phyloP scores from a whole-genome alignment of 2,797 vertebrate species.

The Ciconia nigra region DNA sequence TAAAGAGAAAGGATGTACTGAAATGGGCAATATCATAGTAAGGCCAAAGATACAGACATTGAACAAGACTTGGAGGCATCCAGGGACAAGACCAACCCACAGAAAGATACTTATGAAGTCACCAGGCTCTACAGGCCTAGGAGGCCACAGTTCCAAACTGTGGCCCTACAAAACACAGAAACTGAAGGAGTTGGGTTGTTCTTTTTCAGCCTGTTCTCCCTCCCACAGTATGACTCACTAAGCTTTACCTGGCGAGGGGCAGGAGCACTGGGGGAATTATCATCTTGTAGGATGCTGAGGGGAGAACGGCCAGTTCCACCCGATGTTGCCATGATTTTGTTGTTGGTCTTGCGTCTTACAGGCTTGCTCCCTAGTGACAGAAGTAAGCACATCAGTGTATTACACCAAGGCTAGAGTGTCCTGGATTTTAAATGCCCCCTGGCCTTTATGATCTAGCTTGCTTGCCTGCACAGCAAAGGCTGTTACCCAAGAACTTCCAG shows the following conservation, averaged over 20 bases:
- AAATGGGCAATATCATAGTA: rapidly evolving
- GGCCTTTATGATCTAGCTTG: not conserved
- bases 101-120: not conserved
- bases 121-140: not conserved
- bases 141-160: not conserved
- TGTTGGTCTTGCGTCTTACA: conserved; percentile 44
- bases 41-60: not conserved
- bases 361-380: conserved; percentile 57
- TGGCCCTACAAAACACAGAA: not conserved
- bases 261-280: conserved; percentile 81
- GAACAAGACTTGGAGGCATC: not conserved
- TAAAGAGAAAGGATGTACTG: not conserved
- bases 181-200: not conserved
- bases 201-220: not conserved
- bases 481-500: not conserved
- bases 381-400: not conserved
- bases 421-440: not conserved
- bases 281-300: conserved; percentile 84
- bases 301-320: conserved; percentile 83
- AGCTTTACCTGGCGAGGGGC: conserved; percentile 71
- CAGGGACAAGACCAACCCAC: not conserved
- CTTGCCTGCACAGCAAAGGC: not conserved
- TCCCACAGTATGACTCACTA: not conserved
- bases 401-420: not conserved
- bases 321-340: conserved; percentile 40